These are phyloP conservation scores for Turritopsis dohrnii DNA, from an alignment of 30 jellyfish, hydroid and myxozoan genomes.

Conservation along the genomic window DNA sequence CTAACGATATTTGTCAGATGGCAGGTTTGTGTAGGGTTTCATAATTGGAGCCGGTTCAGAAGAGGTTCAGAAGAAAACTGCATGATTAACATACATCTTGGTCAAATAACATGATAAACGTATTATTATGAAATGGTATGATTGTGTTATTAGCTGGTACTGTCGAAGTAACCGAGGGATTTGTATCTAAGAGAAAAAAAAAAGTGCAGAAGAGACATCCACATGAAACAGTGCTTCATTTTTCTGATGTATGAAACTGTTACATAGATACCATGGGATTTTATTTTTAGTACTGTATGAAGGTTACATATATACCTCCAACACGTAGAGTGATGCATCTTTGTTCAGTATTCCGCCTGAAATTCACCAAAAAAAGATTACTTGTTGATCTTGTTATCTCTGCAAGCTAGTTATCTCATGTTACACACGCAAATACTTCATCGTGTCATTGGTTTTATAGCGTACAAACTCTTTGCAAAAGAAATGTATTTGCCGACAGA, in stretches of 20 bases:
- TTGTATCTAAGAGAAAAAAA: not conserved
- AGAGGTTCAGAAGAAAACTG: not conserved
- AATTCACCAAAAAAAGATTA: not conserved
- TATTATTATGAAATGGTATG: not conserved
- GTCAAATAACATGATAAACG: not conserved
- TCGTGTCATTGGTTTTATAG: no score
- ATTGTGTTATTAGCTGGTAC: not conserved
- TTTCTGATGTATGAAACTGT: no score
- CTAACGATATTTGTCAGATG: not conserved
- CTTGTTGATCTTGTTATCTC: no score
- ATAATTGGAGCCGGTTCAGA: not conserved
- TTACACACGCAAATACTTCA: not conserved
- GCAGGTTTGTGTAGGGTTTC: not conserved
- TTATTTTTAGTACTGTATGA: no score
- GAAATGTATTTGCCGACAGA: not conserved
- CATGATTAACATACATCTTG: not conserved
- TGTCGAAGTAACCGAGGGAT: not conserved
- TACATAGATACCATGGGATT: no score
- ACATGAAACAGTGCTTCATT: no score
- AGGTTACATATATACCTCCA: slow-evolving; percentile 4
- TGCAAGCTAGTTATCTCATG: not conserved
- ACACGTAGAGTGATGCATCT: not conserved
- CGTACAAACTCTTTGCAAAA: not conserved
- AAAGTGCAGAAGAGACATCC: no score
- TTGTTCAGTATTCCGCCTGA: not conserved